Base-by-base conservation (phyloP, 2,113 vertebrate species). In the Boleophthalmus pectinirostris region DNA sequence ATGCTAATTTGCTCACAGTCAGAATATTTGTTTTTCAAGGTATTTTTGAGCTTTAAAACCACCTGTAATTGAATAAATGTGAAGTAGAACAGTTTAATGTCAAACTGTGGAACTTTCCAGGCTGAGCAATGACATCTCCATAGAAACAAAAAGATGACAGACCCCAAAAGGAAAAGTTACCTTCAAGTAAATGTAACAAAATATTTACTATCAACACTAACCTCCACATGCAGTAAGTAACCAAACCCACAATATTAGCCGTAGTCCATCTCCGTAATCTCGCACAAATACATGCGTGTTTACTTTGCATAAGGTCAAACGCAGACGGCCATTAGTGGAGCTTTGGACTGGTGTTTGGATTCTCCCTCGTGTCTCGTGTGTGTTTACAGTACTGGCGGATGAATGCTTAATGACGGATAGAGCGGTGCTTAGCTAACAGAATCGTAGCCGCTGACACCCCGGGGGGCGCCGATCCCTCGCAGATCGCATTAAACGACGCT, bases 401-500 rank as follows among this genome's bases (percentile, higher is more conserved):
- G 35, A 25, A 33, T 24, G 25, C 21, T 24, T 16, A 66, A 43
- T 43, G 16, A 15, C 43, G 35, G 35, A 45, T 38, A 16, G 12
- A 24, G 7, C 21, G 51, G n/a, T 16, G 23, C n/a, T 61, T 20
- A 63, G 23, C 21, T 65, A 0, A 5, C n/a, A 43, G 11, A 60
- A 14, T 0, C 2, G 23, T 51, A 16, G 51, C n/a, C 20, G 51
- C n/a, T 12, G 3, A 10, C 0, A 1, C 1, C 2, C 43, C 9
- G 47, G 8, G 60, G 43, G 4, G 23, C 45, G 43, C 66, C 63
- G 38, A 69, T 65, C 66, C 38, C 69, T 21, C 43, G n/a, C 2
- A 15, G 13, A 45, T 79, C 63, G 16, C 11, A 63, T 75, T 38
- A 74, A 84, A 72, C 35, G 35, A 60, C 23, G 56, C 56, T 15